A percentile compares a stretch with the other conserved stretches of the same genome.
These are phyloP conservation scores for Sebastes fasciatus DNA, from an alignment of 2,113 vertebrate species.

Conservation along the genomic window DNA sequence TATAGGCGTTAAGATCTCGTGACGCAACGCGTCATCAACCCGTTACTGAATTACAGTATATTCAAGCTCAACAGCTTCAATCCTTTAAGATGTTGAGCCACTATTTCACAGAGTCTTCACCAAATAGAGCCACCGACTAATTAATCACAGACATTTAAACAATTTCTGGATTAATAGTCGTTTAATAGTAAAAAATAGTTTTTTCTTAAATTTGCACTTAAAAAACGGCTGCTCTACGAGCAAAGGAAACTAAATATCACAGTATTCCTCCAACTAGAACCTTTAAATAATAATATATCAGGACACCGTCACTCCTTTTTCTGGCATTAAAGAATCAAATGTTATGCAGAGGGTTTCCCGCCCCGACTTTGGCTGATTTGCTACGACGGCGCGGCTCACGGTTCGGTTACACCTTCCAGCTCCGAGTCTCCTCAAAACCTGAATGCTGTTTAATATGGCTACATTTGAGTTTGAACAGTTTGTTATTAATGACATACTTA, in stretches of 20 bases:
- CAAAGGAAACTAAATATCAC: neutral
- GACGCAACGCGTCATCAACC: neutral
- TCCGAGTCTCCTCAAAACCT: slow-evolving; percentile 19
- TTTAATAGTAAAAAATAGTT: neutral
- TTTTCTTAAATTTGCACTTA: neutral
- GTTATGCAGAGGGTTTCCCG: neutral
- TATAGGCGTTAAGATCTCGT: neutral
- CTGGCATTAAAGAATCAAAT: neutral
- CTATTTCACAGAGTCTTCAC: neutral
- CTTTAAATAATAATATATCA: neutral
- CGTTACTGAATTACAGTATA: neutral
- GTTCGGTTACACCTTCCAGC: neutral
- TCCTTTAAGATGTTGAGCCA: too few species aligned
- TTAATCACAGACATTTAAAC: neutral
- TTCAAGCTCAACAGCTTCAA: too few species aligned
- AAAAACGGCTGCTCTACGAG: neutral
- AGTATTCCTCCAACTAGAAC: slow-evolving; percentile 14
- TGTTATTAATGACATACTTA: neutral
- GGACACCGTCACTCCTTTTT: neutral
- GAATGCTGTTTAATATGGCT: slow-evolving; percentile 55
- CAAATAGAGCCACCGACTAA: neutral
- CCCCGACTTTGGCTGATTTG: slow-evolving; percentile 38
- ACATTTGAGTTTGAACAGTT: neutral
- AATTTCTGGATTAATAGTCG: neutral
- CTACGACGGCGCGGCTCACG: neutral